phyloP scores from a whole-genome alignment of 2,888 invertebrate genomes.

The Diadromus collaris region DNA sequence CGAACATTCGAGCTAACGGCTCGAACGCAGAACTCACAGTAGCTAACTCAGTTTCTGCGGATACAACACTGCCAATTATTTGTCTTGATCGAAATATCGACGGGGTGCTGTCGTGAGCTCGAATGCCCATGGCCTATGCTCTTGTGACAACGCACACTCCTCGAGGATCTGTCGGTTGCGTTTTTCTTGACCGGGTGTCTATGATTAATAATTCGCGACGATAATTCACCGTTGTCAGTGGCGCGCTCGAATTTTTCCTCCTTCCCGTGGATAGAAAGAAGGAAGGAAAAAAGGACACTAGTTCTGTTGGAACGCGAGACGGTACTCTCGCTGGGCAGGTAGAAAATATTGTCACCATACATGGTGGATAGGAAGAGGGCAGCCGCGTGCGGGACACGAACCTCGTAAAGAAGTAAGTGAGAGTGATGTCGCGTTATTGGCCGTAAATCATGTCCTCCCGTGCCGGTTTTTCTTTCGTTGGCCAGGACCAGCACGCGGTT shows the following conservation, averaged over 20 bases:
- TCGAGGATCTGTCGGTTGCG: background rate
- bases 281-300: background rate
- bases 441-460: slow-evolving; percentile 53
- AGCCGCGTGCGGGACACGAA: slow-evolving; percentile 35
- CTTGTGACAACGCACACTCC: background rate
- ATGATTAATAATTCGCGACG: slow-evolving; percentile 15
- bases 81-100: background rate
- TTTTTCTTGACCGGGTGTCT: background rate
- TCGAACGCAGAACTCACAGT: too few species aligned
- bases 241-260: slow-evolving; percentile 15
- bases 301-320: slow-evolving; percentile 4
- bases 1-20: too few species aligned
- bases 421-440: slow-evolving; percentile 54
- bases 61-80: background rate
- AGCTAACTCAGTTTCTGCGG: too few species aligned
- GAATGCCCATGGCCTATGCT: background rate
- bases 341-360: slow-evolving; percentile 39
- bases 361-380: slow-evolving; percentile 16
- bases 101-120: too few species aligned
- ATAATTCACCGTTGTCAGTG: slow-evolving; percentile 25
- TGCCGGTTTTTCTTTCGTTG: slow-evolving; percentile 32
- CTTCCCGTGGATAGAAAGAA: background rate
- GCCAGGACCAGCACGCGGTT: slow-evolving; percentile 35
- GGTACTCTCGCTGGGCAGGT: slow-evolving; percentile 6
- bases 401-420: slow-evolving; percentile 44